Evolutionary conservation across 2,113 vertebrate genomes (phyloP).

Genomic region (Vanacampus margaritifer): DNA sequence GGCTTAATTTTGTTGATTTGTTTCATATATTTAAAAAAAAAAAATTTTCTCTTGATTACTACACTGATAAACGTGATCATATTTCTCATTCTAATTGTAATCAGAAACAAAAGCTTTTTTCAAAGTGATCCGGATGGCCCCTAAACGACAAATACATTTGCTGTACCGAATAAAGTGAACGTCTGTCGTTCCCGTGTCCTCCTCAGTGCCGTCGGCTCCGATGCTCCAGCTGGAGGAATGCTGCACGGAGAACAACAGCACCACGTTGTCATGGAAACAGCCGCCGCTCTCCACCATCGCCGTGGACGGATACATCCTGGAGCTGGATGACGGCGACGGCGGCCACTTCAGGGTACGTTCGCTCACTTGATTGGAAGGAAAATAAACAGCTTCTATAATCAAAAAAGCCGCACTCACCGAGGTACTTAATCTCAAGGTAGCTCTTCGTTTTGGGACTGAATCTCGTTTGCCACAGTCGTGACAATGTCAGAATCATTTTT

Average conservation of each 20-base stretch:
- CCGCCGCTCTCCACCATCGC: constrained; percentile 88
- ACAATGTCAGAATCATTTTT: too few species aligned
- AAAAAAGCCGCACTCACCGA: not conserved
- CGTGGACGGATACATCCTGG: constrained; percentile 95
- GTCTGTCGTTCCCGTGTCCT: not conserved
- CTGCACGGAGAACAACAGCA: constrained; percentile 96
- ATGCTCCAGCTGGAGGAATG: constrained; percentile 97
- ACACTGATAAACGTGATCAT: too few species aligned
- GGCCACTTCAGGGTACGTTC: constrained; percentile 90
- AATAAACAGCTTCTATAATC: not conserved
- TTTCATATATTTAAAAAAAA: too few species aligned
- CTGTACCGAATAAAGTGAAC: too few species aligned
- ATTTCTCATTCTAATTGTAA: too few species aligned
- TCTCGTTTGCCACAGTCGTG: too few species aligned
- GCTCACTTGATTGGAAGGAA: not conserved
- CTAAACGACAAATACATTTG: not conserved
- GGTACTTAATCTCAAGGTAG: too few species aligned
- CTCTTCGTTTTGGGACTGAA: too few species aligned
- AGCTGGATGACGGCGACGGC: constrained; percentile 92
- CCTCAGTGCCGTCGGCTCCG: constrained; percentile 86
- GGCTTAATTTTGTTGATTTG: too few species aligned
- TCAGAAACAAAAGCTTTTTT: too few species aligned
- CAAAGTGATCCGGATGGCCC: too few species aligned
- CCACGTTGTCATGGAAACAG: constrained; percentile 97
- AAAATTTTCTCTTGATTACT: too few species aligned